These are phyloP conservation scores for Hirtodrosophila confusa DNA, from an alignment of 2,888 invertebrate genomes.

Conservation along the genomic window DNA sequence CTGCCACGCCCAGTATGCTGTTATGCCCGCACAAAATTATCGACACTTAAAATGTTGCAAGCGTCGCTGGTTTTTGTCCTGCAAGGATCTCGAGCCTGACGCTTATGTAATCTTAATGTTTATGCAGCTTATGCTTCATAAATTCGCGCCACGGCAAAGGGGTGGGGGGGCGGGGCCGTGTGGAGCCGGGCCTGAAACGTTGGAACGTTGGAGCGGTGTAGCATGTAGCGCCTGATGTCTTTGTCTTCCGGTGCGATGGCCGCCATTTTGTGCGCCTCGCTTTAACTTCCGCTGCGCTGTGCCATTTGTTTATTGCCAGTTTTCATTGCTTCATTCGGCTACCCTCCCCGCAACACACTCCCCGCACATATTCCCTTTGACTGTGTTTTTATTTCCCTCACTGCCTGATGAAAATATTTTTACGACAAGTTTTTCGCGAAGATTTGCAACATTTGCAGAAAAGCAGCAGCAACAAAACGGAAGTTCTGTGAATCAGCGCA, in stretches of 20 bases:
- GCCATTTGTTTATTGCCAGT: conserved; percentile 76
- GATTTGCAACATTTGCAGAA: conserved; percentile 79
- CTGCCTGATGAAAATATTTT: conserved; percentile 77
- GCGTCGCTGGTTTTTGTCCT: conserved; percentile 53
- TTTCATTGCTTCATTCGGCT: conserved; percentile 71
- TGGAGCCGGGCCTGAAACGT: too few relatives aligned
- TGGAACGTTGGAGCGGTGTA: background rate
- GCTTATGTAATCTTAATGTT: conserved; percentile 79
- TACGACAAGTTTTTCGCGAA: conserved; percentile 77
- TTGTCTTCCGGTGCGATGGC: conserved; percentile 71
- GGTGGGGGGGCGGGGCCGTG: background rate
- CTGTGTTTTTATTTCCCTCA: conserved; percentile 34
- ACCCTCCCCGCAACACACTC: background rate
- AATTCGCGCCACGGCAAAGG: conserved; percentile 47
- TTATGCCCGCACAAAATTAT: conserved; percentile 54
- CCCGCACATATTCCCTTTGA: conserved; percentile 8
- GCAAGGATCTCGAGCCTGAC: conserved; percentile 59
- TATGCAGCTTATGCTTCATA: conserved; percentile 80
- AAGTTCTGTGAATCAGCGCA: conserved; percentile 69
- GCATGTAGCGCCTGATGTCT: conserved; percentile 38
- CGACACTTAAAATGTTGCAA: conserved; percentile 80
- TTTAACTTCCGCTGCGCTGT: conserved; percentile 70
- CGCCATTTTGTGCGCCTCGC: conserved; percentile 68
- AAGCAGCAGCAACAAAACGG: conserved; percentile 41
- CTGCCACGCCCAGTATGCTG: conserved; percentile 17